Evolutionary conservation across 2,888 invertebrate genomes (phyloP).

Genomic region (Liopterus haemorrhoidalis): DNA sequence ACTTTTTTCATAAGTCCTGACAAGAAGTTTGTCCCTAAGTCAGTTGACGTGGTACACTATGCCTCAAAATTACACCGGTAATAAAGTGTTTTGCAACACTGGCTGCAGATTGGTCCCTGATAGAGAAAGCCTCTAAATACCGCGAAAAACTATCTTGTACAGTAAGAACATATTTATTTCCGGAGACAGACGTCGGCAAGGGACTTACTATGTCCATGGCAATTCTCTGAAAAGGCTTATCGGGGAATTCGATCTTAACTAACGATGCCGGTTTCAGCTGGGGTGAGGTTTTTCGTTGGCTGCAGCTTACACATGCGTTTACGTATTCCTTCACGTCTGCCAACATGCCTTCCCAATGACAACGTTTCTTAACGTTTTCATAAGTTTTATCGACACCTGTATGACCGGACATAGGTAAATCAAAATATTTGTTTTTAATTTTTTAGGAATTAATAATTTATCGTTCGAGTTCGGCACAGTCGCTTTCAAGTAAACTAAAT

Average conservation of each 20-base stretch:
- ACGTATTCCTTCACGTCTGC: not conserved
- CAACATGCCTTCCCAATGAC: slow-evolving; percentile 1
- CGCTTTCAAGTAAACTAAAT: not conserved
- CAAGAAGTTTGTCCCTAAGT: slow-evolving; percentile 15
- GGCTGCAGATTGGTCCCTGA: slow-evolving; percentile 30
- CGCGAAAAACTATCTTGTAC: slow-evolving; percentile 25
- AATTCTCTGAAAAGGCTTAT: not conserved
- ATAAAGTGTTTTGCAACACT: slow-evolving; percentile 26
- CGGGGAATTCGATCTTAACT: not conserved
- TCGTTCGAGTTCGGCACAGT: not conserved
- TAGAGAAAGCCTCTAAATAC: slow-evolving; percentile 28
- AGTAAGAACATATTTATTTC: slow-evolving; percentile 29
- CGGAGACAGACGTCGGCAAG: not conserved
- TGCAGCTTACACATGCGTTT: slow-evolving; percentile 1
- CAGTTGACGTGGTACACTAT: slow-evolving; percentile 12
- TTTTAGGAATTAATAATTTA: slow-evolving; percentile 1
- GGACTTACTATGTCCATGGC: slow-evolving; percentile 8
- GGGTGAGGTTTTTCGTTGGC: slow-evolving; percentile 1
- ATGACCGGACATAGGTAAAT: slow-evolving; percentile 4
- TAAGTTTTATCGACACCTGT: slow-evolving; percentile 7
- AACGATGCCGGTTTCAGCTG: not conserved
- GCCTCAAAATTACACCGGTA: slow-evolving; percentile 1
- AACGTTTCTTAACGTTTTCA: not conserved
- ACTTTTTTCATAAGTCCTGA: slow-evolving; percentile 8
- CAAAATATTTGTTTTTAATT: slow-evolving; percentile 1